Conservation (phyloP, 2,888 invertebrate genomes). For the Lithophane leautieri region DNA sequence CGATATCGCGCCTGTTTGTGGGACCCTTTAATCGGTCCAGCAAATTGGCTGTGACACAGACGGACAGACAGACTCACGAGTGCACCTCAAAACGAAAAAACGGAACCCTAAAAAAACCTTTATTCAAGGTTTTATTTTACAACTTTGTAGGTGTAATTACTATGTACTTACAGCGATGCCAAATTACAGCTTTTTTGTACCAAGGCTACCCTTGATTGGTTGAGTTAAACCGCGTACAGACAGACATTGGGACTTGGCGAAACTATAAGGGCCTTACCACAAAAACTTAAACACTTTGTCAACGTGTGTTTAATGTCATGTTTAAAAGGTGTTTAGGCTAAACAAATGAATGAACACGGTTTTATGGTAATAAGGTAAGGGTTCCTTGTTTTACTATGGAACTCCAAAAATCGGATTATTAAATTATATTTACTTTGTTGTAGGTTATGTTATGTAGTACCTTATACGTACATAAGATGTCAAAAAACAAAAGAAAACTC, state of each 20-base stretch:
- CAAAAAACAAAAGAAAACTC: conserved; percentile 20
- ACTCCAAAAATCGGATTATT: background rate
- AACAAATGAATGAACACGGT: too few relatives aligned
- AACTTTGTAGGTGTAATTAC: background rate
- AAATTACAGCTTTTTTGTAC: background rate
- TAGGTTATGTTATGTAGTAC: background rate
- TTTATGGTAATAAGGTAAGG: too few relatives aligned
- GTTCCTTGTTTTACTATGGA: background rate
- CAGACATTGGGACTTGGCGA: background rate
- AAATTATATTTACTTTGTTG: background rate
- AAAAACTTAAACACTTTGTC: too few relatives aligned
- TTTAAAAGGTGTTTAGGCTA: too few relatives aligned
- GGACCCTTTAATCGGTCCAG: too few relatives aligned
- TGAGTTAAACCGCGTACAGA: background rate
- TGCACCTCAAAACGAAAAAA: too few relatives aligned
- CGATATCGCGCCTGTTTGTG: too few relatives aligned
- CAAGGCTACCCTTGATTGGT: background rate
- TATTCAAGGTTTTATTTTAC: too few relatives aligned
- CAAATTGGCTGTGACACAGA: too few relatives aligned
- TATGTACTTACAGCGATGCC: background rate
- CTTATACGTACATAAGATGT: background rate
- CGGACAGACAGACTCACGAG: too few relatives aligned
- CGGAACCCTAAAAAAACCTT: too few relatives aligned
- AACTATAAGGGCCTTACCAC: background rate
- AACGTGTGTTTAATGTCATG: too few relatives aligned